A percentile compares a stretch with the other conserved stretches of the same genome.
Conservation (phyloP, 2,113 vertebrate species). For the Nibea coibor region DNA sequence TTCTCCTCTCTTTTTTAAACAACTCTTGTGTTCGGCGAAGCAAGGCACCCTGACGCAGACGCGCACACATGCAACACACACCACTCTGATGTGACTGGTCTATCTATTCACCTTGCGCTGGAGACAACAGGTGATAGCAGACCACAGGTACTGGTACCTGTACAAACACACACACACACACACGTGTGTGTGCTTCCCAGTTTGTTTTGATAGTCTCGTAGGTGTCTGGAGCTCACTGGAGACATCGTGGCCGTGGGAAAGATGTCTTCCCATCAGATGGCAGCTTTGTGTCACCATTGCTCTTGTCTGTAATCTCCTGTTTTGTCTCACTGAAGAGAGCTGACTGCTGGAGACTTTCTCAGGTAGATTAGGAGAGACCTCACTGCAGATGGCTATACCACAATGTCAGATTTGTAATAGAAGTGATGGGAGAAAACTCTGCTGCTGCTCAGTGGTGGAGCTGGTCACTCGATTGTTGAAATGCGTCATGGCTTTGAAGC, state of each 20-base stretch:
- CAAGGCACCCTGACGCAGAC: slow-evolving; percentile 23
- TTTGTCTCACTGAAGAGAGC: slow-evolving; percentile 75
- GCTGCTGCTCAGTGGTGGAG: background rate
- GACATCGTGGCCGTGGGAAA: slow-evolving; percentile 73
- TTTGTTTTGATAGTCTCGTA: slow-evolving; percentile 71
- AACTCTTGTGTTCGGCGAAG: slow-evolving; percentile 49
- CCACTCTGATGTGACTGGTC: slow-evolving; percentile 21
- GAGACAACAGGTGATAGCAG: slow-evolving; percentile 59
- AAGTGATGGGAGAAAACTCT: background rate
- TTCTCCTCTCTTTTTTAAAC: slow-evolving; percentile 37
- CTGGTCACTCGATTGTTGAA: background rate
- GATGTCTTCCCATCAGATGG: slow-evolving; percentile 71
- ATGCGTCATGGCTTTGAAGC: background rate
- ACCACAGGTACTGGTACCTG: slow-evolving; percentile 19
- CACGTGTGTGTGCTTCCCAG: slow-evolving; percentile 15
- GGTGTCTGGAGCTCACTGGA: slow-evolving; percentile 69
- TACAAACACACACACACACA: slow-evolving; percentile 36
- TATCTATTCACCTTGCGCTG: slow-evolving; percentile 39
- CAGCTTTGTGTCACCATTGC: slow-evolving; percentile 58
- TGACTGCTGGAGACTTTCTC: slow-evolving; percentile 60
- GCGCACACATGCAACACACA: slow-evolving; percentile 23
- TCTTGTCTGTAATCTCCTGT: slow-evolving; percentile 81
- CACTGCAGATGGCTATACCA: background rate
- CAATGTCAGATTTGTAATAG: background rate
- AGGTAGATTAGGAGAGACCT: slow-evolving; percentile 49